Evolutionary conservation across 2,113 vertebrate genomes (phyloP).

Genomic region (Anhinga rufa): DNA sequence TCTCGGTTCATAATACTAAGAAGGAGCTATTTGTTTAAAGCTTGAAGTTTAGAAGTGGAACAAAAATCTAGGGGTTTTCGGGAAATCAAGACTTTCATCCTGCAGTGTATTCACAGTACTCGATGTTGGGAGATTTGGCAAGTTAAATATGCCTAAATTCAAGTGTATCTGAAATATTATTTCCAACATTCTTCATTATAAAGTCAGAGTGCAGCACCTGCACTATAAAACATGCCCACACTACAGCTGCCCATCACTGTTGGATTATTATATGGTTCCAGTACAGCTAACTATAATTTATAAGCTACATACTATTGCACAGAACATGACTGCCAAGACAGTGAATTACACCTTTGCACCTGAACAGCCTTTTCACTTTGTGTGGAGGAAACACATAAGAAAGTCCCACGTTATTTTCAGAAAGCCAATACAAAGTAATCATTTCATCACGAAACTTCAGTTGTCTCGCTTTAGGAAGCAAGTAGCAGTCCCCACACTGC

Average conservation of each 20-base stretch:
- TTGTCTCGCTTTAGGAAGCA: neutral
- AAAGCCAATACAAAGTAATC: neutral
- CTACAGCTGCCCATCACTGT: neutral
- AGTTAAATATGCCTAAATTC: neutral
- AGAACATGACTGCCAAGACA: neutral
- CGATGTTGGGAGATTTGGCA: neutral
- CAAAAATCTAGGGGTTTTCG: constrained; percentile 14
- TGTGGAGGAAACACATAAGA: neutral
- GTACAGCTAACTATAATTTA: neutral
- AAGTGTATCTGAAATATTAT: neutral
- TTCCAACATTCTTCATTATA: neutral
- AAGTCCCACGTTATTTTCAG: neutral
- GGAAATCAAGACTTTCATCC: neutral
- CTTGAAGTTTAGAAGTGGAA: neutral
- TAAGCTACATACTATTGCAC: neutral
- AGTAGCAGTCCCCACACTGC: neutral
- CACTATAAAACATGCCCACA: neutral
- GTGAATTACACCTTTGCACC: neutral
- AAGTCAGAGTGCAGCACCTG: neutral
- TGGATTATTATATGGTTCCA: neutral
- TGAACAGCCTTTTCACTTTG: neutral
- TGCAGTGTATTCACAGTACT: neutral
- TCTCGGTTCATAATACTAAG: neutral
- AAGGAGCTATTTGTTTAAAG: neutral
- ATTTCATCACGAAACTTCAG: neutral